Evolutionary conservation across 2,113 vertebrate species (phyloP).

Genomic region (Cottus gobio): DNA sequence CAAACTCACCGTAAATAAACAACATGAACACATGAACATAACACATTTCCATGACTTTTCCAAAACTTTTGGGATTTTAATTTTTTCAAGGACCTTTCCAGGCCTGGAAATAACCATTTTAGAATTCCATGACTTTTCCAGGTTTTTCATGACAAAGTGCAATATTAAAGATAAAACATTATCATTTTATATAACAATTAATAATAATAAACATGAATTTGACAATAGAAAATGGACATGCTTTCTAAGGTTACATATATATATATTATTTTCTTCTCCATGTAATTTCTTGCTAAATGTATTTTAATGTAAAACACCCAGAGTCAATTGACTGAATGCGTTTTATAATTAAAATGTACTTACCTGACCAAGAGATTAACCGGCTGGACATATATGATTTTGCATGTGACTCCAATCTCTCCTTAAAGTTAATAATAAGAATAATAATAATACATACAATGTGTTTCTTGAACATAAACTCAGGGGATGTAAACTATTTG

Average conservation of each 20-base stretch:
- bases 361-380: background rate
- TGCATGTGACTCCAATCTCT: background rate
- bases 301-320: background rate
- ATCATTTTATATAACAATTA: background rate
- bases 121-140: too few species aligned
- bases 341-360: background rate
- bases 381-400: too few species aligned
- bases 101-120: too few species aligned
- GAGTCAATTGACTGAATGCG: background rate
- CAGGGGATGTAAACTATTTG: background rate
- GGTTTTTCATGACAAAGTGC: too few species aligned
- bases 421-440: background rate
- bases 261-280: background rate
- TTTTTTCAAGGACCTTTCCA: too few species aligned
- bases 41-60: too few species aligned
- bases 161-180: background rate
- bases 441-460: background rate
- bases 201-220: background rate
- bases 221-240: background rate
- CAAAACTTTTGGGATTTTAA: too few species aligned
- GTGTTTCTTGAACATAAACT: background rate
- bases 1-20: too few species aligned
- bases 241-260: background rate
- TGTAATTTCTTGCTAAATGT: background rate
- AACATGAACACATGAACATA: too few species aligned